Evolutionary conservation across 2,113 vertebrate genomes (phyloP), one percentile per base, ranked within the genome.

Genomic region (Rhinichthys klamathensis): DNA sequence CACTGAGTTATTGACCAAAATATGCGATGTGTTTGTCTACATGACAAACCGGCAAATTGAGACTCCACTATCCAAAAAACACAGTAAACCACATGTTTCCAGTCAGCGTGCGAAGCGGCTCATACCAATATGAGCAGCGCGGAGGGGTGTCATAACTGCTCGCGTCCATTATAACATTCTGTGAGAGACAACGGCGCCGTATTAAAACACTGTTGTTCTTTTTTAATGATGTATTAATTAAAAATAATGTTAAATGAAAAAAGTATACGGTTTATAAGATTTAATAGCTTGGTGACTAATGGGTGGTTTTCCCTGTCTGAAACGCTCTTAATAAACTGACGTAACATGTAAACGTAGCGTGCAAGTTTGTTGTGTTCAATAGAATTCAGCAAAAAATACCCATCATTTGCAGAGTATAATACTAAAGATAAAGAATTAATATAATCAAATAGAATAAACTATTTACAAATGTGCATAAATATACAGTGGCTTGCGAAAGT

Each of bases 41-140:
- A 70, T 79, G 49, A 78, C 76, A 80, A 58, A 10, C 84, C 75
- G 63, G 63, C 25, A 18, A 51, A 54, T 21, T 15, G 8, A 11
- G 41, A 6, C 11, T 61, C n/a, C 0, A 6, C 23, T 74, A 41
- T n/a, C 38, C 75, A 46, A 84, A 84, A 56, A 56, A 56, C 54
- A 70, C 2, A 67, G 18, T 23, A 46, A 84, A 46, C 38, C 84
- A 85, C 84, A 46, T 85, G 84, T 56, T 58, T 65, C 10, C 30
- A 69, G 46, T 3, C 51, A 78, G 84, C 63, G 32, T 85, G 76
- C 32, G 9, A 41, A 10, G 16, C 12, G 84, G 84, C 12, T 38
- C 32, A 54, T 70, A 80, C 84, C 84, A 85, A 44, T 3, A 44
- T 54, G 63, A 58, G 21, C 4, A 58, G 21, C 2, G 12, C 9